phyloP scores from a whole-genome alignment of 1,140 invertebrate species.

The Saxidomus purpurata region DNA sequence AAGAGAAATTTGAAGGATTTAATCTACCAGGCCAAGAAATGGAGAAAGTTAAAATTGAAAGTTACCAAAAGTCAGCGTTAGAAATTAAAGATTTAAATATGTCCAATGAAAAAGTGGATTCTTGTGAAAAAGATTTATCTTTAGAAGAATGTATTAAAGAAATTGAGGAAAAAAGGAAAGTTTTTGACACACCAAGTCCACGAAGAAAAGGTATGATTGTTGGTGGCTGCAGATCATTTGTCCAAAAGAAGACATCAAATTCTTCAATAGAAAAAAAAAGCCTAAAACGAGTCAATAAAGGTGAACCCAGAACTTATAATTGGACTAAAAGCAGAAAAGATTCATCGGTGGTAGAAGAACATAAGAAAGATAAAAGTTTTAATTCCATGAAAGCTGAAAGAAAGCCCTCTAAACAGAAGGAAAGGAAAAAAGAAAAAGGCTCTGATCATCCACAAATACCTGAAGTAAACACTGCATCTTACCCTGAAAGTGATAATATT shows the following conservation, averaged over 20 bases:
- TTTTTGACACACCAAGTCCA: background rate
- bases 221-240: background rate
- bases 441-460: background rate
- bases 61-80: too few relatives aligned
- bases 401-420: background rate
- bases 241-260: background rate
- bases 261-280: background rate
- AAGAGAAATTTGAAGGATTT: too few relatives aligned
- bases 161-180: background rate
- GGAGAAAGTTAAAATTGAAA: too few relatives aligned
- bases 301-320: background rate
- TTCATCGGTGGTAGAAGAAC: too few relatives aligned
- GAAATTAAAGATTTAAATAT: too few relatives aligned
- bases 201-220: slow-evolving; percentile 11
- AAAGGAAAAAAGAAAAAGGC: background rate
- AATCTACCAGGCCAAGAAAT: background rate
- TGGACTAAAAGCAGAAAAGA: background rate
- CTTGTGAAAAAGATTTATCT: background rate
- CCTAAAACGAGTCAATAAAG: background rate
- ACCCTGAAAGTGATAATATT: too few relatives aligned
- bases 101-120: background rate
- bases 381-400: background rate
- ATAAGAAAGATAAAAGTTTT: too few relatives aligned
- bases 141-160: slow-evolving; percentile 5
- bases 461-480: too few relatives aligned